Conservation (phyloP, 2,113 vertebrate species). For the Spea multiplicata region DNA sequence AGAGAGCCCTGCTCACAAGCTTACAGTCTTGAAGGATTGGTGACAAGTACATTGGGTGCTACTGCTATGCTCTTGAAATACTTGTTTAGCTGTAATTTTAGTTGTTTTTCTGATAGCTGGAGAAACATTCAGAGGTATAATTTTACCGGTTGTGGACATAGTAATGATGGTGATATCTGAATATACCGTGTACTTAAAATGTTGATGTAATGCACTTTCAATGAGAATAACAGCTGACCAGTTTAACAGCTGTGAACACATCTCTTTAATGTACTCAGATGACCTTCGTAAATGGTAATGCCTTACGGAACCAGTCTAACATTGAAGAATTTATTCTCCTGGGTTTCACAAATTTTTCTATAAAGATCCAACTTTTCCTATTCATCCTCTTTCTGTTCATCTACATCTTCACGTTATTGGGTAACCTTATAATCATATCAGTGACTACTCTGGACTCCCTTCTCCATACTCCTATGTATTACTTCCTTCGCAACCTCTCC, state of each 20-base stretch:
- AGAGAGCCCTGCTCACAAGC: no score
- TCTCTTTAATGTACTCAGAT: constrained; percentile 18
- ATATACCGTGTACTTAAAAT: no score
- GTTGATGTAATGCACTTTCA: no score
- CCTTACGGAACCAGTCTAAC: constrained; percentile 15
- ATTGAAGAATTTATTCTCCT: constrained; percentile 37
- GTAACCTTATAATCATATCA: constrained; percentile 28
- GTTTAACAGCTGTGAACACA: background rate
- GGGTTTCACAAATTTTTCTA: constrained; percentile 31
- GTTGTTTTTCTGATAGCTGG: no score
- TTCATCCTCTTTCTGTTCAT: constrained; percentile 34
- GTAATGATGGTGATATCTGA: no score
- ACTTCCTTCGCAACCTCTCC: constrained; percentile 40
- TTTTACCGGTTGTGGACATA: no score
- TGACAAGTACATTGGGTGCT: no score
- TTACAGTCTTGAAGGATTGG: no score
- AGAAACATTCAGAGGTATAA: no score
- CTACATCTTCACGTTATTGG: constrained; percentile 33
- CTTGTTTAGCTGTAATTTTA: no score
- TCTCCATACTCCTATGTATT: constrained; percentile 44
- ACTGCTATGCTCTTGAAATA: no score
- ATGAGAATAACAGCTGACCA: background rate
- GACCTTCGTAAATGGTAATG: background rate
- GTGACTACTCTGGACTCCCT: constrained; percentile 30
- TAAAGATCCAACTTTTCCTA: constrained; percentile 21